A percentile compares a stretch with the other conserved stretches of the same genome.
These are phyloP conservation scores for Aleiodes leptofemur DNA, from an alignment of 2,888 invertebrate genomes.

Conservation along the genomic window DNA sequence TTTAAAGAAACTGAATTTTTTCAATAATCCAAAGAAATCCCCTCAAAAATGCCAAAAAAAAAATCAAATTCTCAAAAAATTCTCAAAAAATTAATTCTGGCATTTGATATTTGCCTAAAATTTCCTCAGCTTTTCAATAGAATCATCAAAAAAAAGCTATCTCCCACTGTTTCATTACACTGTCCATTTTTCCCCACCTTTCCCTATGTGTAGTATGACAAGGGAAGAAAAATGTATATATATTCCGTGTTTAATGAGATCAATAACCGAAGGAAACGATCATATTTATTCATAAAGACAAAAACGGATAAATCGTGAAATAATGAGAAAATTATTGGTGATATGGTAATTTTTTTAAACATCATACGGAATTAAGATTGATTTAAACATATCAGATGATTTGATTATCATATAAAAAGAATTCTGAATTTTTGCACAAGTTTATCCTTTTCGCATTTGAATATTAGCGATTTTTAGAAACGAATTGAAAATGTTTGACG, in stretches of 20 bases:
- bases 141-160: too few relatives aligned
- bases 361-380: neutral
- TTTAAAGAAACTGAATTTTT: too few relatives aligned
- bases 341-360: slow-evolving; percentile 2
- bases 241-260: slow-evolving; percentile 1
- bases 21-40: too few relatives aligned
- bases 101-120: too few relatives aligned
- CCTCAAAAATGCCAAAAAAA: too few relatives aligned
- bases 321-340: neutral
- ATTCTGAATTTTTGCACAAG: neutral
- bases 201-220: slow-evolving; percentile 24
- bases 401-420: neutral
- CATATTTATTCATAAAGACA: slow-evolving; percentile 30
- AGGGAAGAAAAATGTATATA: slow-evolving; percentile 7
- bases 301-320: neutral
- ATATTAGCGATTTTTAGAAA: neutral
- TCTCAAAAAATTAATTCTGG: too few relatives aligned
- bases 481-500: slow-evolving; percentile 25
- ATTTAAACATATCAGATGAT: neutral
- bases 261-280: slow-evolving; percentile 19
- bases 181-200: too few relatives aligned
- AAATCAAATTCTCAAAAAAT: too few relatives aligned
- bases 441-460: neutral
- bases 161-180: too few relatives aligned
- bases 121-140: too few relatives aligned